A percentile compares a stretch with the other conserved stretches of the same genome.
Evolutionary conservation across 2,797 vertebrate genomes (phyloP).

Genomic region (Heteromormyrus szaboi): DNA sequence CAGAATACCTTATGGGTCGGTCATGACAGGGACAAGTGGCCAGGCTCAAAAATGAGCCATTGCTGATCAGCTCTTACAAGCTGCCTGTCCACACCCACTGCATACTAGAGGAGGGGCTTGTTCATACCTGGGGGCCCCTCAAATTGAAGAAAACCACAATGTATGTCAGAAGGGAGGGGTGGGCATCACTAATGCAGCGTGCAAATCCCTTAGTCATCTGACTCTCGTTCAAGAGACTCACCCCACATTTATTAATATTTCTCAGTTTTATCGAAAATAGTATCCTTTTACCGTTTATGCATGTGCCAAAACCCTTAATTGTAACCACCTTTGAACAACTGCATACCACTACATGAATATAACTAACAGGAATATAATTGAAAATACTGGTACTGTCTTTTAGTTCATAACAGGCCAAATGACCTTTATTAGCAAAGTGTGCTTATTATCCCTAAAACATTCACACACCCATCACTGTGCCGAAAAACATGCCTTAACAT

Average conservation of each 20-base stretch:
- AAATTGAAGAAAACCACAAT: background rate
- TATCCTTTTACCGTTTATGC: background rate
- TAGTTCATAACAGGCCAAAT: background rate
- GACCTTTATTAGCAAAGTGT: slow-evolving; percentile 32
- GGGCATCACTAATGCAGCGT: background rate
- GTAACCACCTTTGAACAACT: background rate
- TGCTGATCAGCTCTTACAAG: background rate
- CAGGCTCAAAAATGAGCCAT: background rate
- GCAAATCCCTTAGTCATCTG: background rate
- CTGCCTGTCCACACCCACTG: background rate
- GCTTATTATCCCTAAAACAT: slow-evolving; percentile 60
- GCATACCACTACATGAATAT: background rate
- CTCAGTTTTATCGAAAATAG: background rate
- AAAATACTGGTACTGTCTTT: background rate
- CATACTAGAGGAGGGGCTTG: background rate
- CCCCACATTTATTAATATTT: background rate
- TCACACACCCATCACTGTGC: slow-evolving; percentile 36
- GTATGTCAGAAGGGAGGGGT: background rate
- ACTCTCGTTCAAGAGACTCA: background rate
- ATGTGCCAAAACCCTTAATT: background rate
- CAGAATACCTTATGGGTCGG: background rate
- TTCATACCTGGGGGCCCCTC: background rate
- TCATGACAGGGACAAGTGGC: background rate
- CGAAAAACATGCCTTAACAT: slow-evolving; percentile 48
- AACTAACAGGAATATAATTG: background rate